Conservation (phyloP, 2,797 vertebrate genomes). For the Tiaroga cobitis region DNA sequence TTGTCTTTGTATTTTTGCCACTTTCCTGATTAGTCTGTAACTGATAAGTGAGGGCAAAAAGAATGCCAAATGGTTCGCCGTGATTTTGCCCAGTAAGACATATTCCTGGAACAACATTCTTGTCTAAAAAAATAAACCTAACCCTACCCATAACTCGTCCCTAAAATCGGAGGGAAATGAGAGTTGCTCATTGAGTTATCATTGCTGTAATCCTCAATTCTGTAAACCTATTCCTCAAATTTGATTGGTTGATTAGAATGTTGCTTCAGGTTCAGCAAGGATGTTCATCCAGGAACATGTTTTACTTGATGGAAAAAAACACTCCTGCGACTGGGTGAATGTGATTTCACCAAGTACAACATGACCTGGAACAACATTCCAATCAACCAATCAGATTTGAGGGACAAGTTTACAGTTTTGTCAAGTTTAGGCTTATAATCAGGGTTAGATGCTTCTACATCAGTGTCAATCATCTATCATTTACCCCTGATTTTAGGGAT, state of each 20-base stretch:
- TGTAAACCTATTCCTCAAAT: too few relatives aligned
- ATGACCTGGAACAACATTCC: background rate
- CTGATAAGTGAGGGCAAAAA: background rate
- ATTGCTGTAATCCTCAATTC: too few relatives aligned
- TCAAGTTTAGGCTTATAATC: background rate
- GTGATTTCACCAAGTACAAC: background rate
- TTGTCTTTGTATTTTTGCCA: background rate
- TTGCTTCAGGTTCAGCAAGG: too few relatives aligned
- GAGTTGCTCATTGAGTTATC: too few relatives aligned
- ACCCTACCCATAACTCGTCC: too few relatives aligned
- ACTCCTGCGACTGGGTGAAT: background rate
- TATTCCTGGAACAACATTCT: too few relatives aligned
- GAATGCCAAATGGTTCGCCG: background rate
- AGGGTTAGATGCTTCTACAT: background rate
- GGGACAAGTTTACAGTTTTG: background rate
- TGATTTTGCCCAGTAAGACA: too few relatives aligned
- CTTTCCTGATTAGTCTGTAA: background rate
- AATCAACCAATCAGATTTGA: background rate
- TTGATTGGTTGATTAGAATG: too few relatives aligned
- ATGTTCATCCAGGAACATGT: background rate
- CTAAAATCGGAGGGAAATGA: too few relatives aligned
- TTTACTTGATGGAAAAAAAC: background rate
- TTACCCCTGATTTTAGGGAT: background rate
- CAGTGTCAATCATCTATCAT: background rate
- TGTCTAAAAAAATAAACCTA: too few relatives aligned